phyloP scores from a whole-genome alignment of 2,113 vertebrate species.

The Platichthys flesus region DNA sequence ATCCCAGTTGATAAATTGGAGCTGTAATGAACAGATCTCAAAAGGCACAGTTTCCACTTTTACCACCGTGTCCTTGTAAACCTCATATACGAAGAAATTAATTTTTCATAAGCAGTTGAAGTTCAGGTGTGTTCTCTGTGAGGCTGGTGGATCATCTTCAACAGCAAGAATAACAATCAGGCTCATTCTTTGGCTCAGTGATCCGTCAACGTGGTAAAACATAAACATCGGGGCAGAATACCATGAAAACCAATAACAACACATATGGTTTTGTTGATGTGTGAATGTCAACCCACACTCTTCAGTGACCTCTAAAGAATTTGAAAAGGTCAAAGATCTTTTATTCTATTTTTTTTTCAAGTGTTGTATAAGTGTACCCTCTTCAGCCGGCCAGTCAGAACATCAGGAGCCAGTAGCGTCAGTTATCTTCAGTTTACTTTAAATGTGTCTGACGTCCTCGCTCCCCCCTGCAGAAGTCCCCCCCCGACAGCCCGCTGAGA shows the following conservation, averaged over 20 bases:
- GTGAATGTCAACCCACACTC: no score
- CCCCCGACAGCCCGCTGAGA: conserved; percentile 25
- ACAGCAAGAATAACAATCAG: neutral
- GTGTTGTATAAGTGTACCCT: neutral
- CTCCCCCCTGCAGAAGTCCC: conserved; percentile 47
- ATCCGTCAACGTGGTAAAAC: neutral
- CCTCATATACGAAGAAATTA: no score
- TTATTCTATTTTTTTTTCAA: neutral
- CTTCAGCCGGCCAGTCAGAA: neutral
- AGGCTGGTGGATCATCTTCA: no score
- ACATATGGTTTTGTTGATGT: no score
- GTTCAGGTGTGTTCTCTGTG: no score
- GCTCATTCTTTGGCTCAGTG: neutral
- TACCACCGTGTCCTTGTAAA: no score
- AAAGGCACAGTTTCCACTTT: no score
- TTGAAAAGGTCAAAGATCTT: neutral
- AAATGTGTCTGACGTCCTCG: conserved; percentile 24
- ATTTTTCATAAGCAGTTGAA: no score
- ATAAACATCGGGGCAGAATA: neutral
- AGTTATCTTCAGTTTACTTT: conserved; percentile 15
- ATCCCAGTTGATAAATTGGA: no score
- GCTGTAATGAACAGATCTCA: no score
- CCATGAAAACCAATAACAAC: conserved; percentile 3
- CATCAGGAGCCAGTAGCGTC: neutral
- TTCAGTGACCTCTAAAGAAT: neutral